A percentile compares a stretch with the other conserved stretches of the same genome.
Evolutionary conservation across 2,888 invertebrate species (phyloP).

Genomic region (Megamerina dolium): DNA sequence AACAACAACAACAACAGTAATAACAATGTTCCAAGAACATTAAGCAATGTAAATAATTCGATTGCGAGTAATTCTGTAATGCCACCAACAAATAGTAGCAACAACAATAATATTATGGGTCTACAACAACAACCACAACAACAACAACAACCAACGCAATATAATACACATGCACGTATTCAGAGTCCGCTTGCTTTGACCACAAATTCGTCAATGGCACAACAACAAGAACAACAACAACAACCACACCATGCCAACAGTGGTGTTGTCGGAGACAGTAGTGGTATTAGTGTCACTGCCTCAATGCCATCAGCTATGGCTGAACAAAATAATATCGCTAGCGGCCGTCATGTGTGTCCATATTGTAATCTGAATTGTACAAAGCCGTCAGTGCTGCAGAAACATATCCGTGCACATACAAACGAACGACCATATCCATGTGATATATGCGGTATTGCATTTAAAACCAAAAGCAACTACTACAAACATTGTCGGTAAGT

Average conservation of each 20-base stretch:
- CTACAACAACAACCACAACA: conserved; percentile 6
- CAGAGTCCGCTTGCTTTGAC: conserved; percentile 7
- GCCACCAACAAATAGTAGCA: neutral
- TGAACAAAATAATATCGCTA: conserved; percentile 7
- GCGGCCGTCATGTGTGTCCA: conserved; percentile 74
- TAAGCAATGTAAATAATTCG: conserved; percentile 3
- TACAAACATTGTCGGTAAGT: conserved; percentile 73
- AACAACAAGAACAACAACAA: conserved; percentile 9
- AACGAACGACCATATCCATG: conserved; percentile 91
- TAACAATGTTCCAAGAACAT: conserved; percentile 5
- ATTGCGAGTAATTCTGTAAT: neutral
- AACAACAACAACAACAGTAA: conserved; percentile 3
- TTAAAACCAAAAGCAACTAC: conserved; percentile 89
- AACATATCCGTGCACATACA: conserved; percentile 90
- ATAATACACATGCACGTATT: conserved; percentile 11
- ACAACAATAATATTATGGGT: too few relatives aligned
- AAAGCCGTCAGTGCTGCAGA: conserved; percentile 88
- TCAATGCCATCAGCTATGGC: neutral
- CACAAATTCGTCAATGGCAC: too few relatives aligned
- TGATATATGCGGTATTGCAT: conserved; percentile 81
- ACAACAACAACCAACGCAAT: conserved; percentile 6
- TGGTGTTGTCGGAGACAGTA: neutral
- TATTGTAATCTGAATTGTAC: conserved; percentile 86
- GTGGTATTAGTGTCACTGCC: neutral
- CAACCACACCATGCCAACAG: conserved; percentile 6